Conservation (phyloP, 2,888 invertebrate genomes). For the Parascotia fuliginaria region DNA sequence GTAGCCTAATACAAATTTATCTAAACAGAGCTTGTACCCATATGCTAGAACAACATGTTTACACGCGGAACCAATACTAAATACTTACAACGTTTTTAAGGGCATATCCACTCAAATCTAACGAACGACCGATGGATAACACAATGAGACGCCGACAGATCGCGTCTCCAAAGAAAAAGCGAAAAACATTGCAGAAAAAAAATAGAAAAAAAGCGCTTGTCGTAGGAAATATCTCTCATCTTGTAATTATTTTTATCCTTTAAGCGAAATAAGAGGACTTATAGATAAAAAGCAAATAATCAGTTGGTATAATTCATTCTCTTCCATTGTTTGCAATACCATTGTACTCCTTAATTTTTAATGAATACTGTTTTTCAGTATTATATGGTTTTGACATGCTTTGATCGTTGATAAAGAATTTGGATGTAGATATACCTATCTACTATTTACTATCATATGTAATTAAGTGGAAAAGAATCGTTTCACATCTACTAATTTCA, state of each 20-base stretch:
- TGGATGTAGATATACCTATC: not conserved
- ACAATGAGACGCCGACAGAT: slow-evolving; percentile 74
- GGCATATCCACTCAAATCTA: slow-evolving; percentile 47
- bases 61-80: not conserved
- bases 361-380: slow-evolving; percentile 39
- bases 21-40: no score
- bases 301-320: slow-evolving; percentile 78
- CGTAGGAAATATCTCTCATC: slow-evolving; percentile 78
- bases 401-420: slow-evolving; percentile 2
- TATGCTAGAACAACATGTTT: no score
- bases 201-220: slow-evolving; percentile 48
- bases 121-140: slow-evolving; percentile 66
- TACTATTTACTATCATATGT: no score
- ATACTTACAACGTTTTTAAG: not conserved
- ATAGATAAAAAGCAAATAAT: slow-evolving; percentile 72
- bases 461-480: no score
- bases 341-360: slow-evolving; percentile 54
- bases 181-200: slow-evolving; percentile 57
- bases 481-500: no score
- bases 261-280: slow-evolving; percentile 72
- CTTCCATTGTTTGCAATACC: slow-evolving; percentile 41
- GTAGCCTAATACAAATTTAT: no score
- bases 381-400: slow-evolving; percentile 30
- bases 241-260: slow-evolving; percentile 86
- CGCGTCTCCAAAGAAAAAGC: slow-evolving; percentile 65